These are phyloP conservation scores for Discoglossus pictus DNA, from an alignment of 2,797 vertebrate species.

Conservation along the genomic window DNA sequence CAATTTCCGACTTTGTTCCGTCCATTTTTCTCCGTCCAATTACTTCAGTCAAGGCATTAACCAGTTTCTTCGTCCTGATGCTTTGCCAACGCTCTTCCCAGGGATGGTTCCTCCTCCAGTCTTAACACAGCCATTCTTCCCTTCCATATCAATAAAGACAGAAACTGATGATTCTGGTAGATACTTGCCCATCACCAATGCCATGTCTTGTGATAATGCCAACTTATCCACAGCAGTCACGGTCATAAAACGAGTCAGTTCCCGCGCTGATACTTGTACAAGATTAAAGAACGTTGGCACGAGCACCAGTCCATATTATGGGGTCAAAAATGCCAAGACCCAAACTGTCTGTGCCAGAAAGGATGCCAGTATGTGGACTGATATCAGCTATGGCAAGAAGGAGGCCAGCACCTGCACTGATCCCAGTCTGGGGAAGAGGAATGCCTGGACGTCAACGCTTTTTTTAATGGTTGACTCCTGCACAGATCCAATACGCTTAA, in stretches of 20 bases:
- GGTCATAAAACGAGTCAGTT: not conserved
- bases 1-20: slow-evolving; percentile 4
- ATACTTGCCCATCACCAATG: too few species aligned
- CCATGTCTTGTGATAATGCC: too few species aligned
- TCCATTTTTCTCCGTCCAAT: slow-evolving; percentile 1
- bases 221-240: not conserved
- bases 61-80: not conserved
- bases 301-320: not conserved
- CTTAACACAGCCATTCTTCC: too few species aligned
- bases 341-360: not conserved
- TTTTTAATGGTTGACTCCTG: too few species aligned
- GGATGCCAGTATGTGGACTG: not conserved
- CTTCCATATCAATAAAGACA: too few species aligned
- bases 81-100: slow-evolving; percentile 15
- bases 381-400: not conserved
- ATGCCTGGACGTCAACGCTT: too few species aligned
- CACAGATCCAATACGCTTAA: not conserved
- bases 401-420: not conserved
- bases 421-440: not conserved
- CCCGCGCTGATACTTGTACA: not conserved
- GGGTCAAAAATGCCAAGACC: not conserved
- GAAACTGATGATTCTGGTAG: too few species aligned
- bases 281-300: not conserved
- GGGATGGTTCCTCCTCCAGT: not conserved
- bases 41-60: not conserved